Percentiles rank a stretch among this genome's conserved stretches.
phyloP scores from a whole-genome alignment of 2,113 vertebrate genomes.

The Cyanoramphus novaezelandiae region DNA sequence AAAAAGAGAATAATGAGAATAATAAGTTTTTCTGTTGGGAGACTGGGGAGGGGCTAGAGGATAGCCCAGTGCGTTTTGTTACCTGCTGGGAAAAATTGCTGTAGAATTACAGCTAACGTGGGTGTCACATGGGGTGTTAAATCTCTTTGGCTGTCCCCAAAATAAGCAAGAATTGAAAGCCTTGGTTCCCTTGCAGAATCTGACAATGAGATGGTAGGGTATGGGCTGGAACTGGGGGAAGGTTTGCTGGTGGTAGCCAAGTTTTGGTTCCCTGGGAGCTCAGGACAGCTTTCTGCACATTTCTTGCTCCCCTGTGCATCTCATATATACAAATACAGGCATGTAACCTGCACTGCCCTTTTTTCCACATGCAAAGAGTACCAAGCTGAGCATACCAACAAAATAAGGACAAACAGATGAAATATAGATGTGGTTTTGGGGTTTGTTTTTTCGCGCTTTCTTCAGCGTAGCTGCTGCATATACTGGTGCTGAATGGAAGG shows the following conservation, averaged over 20 bases:
- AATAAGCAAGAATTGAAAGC: background rate
- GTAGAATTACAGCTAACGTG: background rate
- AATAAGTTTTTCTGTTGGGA: background rate
- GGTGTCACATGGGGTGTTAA: background rate
- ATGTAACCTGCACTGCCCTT: background rate
- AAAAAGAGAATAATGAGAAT: background rate
- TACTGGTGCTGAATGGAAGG: background rate
- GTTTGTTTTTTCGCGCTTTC: background rate
- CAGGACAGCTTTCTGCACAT: background rate
- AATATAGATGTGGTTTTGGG: background rate
- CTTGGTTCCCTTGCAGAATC: background rate
- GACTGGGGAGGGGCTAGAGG: background rate
- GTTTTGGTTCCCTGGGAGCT: background rate
- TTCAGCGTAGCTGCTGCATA: background rate
- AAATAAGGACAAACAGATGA: background rate
- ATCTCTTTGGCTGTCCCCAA: background rate
- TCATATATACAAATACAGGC: rapidly evolving
- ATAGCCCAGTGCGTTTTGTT: background rate
- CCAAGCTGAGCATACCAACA: background rate
- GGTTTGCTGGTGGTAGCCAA: background rate
- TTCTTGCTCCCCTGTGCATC: background rate
- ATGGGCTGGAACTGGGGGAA: background rate
- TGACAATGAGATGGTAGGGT: background rate
- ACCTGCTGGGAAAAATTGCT: background rate
- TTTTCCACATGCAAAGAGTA: background rate